Conservation (phyloP, 2,113 vertebrate species). For the Platanista minor region DNA sequence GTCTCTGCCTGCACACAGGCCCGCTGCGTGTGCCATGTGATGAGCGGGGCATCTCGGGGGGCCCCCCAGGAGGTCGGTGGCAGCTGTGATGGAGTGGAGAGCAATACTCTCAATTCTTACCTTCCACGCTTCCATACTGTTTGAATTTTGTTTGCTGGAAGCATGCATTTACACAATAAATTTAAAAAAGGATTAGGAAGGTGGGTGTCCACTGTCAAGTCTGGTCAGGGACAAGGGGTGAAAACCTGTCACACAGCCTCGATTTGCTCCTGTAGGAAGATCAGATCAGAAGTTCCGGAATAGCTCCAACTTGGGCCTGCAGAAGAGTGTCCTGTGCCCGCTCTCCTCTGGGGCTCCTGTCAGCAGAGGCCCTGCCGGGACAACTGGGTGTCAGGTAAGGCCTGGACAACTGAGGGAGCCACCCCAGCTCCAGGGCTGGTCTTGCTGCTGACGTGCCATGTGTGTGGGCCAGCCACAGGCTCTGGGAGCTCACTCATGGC, state of each 20-base stretch:
- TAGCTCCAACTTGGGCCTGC: not conserved
- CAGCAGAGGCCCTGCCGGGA: not conserved
- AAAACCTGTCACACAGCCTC: not conserved
- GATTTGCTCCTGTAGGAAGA: not conserved
- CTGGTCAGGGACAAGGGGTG: not conserved
- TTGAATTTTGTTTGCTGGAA: not conserved
- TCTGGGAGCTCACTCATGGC: not conserved
- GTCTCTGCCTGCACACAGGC: not conserved
- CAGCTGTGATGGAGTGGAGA: not conserved
- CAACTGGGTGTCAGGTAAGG: not conserved
- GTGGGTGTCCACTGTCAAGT: conserved; percentile 27
- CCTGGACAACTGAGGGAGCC: not conserved
- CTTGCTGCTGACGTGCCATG: not conserved
- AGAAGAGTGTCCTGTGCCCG: not conserved
- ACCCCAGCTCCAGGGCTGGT: not conserved
- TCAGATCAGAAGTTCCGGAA: not conserved
- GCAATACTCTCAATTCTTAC: not conserved
- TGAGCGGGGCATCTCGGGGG: not conserved
- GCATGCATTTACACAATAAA: not conserved
- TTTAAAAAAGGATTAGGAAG: conserved; percentile 17
- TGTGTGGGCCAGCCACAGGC: not conserved
- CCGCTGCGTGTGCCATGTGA: not conserved
- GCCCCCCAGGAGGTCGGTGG: not conserved
- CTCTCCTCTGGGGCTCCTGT: not conserved
- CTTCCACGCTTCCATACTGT: not conserved